A percentile compares a stretch with the other conserved stretches of the same genome.
These are phyloP conservation scores for Mesochorus sp. DNA, from an alignment of 2,888 invertebrate species.

Conservation along the genomic window DNA sequence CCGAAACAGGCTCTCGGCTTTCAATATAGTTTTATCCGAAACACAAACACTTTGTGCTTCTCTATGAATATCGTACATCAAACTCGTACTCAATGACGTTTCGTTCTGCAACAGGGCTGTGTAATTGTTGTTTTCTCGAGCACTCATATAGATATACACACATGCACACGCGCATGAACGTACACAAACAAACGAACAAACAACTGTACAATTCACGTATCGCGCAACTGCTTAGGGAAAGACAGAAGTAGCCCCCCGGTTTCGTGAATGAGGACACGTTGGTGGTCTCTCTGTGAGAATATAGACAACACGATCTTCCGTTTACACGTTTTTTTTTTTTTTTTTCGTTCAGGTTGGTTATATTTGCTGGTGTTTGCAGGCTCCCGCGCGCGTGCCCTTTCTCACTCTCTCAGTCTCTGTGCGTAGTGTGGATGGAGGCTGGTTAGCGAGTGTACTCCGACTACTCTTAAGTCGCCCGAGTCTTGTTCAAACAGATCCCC, in stretches of 20 bases:
- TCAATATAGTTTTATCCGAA: conserved; percentile 50
- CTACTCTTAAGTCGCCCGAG: conserved; percentile 78
- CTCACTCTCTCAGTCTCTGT: conserved; percentile 74
- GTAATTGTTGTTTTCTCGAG: conserved; percentile 71
- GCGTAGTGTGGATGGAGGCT: conserved; percentile 80
- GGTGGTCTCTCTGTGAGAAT: conserved; percentile 15
- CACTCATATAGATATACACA: conserved; percentile 68
- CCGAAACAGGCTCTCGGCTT: conserved; percentile 44
- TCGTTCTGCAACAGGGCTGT: conserved; percentile 64
- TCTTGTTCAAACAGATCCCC: conserved; percentile 79
- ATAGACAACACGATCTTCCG: conserved; percentile 34
- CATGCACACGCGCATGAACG: conserved; percentile 46
- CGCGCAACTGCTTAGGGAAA: conserved; percentile 5
- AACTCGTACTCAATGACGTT: conserved; percentile 68
- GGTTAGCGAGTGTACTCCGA: conserved; percentile 81
- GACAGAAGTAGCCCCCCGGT: background rate
- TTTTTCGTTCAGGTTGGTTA: conserved; percentile 59
- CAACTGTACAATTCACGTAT: no score
- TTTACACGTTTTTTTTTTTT: conserved; percentile 18
- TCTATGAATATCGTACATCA: conserved; percentile 37
- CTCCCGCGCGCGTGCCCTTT: conserved; percentile 63
- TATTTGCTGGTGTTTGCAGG: conserved; percentile 69
- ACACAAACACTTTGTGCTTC: conserved; percentile 58
- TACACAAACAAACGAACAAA: no score
- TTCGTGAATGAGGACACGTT: conserved; percentile 31